A percentile compares a stretch with the other conserved stretches of the same genome.
Evolutionary conservation across 1,140 invertebrate species (phyloP).

Genomic region (Maconellicoccus hirsutus): DNA sequence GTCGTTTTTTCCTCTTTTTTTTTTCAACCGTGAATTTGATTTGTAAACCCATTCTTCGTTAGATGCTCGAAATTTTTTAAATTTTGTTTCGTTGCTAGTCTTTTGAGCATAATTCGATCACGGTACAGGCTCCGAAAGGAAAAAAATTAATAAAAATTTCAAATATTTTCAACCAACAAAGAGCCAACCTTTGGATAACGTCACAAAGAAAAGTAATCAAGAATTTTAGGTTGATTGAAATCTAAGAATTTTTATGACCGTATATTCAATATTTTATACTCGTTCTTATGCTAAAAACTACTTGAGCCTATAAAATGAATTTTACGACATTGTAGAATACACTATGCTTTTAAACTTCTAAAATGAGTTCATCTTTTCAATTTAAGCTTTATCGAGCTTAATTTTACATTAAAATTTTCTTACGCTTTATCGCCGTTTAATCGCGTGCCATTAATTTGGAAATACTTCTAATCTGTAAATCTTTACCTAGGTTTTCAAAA

Average conservation of each 20-base stretch:
- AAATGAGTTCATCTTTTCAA: neutral
- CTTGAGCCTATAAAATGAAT: neutral
- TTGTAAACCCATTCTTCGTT: too few species aligned
- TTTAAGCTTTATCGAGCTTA: neutral
- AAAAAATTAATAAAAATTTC: too few species aligned
- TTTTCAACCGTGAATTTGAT: too few species aligned
- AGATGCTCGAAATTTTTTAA: too few species aligned
- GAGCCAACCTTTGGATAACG: too few species aligned
- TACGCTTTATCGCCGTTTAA: neutral
- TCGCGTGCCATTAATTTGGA: neutral
- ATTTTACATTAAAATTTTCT: neutral
- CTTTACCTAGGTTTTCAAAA: too few species aligned
- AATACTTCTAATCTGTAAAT: too few species aligned
- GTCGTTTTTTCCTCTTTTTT: too few species aligned
- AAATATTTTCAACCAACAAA: too few species aligned
- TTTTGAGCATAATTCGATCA: too few species aligned
- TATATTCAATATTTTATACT: neutral
- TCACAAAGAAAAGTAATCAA: neutral
- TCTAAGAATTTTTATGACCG: neutral
- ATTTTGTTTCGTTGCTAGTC: too few species aligned
- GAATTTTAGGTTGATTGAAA: conserved; percentile 9
- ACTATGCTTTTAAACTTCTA: neutral
- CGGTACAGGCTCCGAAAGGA: too few species aligned
- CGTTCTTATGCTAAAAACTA: neutral
- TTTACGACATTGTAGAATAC: neutral